Evolutionary conservation across 2,888 invertebrate genomes (phyloP), one percentile per base, ranked within the genome.

Genomic region (Polietes domitor): DNA sequence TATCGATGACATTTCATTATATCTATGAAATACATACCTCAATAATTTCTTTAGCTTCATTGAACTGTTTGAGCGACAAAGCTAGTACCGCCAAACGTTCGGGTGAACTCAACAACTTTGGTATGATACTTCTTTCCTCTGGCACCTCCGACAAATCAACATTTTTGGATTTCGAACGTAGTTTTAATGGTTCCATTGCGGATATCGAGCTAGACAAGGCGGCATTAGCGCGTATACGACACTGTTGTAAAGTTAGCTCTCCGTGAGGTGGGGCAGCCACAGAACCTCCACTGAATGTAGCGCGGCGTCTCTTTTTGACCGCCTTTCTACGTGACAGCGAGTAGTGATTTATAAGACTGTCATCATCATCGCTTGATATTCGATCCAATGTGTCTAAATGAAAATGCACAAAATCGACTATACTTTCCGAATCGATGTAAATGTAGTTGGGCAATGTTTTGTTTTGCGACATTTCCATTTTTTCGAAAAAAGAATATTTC

Each of bases 51-150:
- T 95, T 94, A 0, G 96, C 96, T 92, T 96, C 95, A 6, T 94
- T 93, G 86, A 95, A 95, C 89, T 96, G 95, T 79, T 94, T 94
- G 82, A 95, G 94, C 88, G 96, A 95, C 55, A 97, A 93, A 58
- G 96, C 96, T 89, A 96, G 93, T 50, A 95, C 94, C n/a, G 97
- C 94, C 61, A 97, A 92, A 85, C 95, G 95, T 86, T 95, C 95
- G 0, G 96, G 95, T 37, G 96, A 94, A 9, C 96, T 95, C 74
- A 97, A 90, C 96, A 97, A 95, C 86, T 91, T 91, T 0, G 89
- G 89, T 81, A 92, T 89, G 12, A 92, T 90, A 72, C 91, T 90
- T 2, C 89, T 88, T 63, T 91, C 89, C 7, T 80, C 80, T 5
- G 7, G 26, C 0, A 41, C 65, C 12, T 82, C 74, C 15, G 43